Base-by-base conservation (phyloP, 2,888 invertebrate genomes). In the Oscheius sp. region DNA sequence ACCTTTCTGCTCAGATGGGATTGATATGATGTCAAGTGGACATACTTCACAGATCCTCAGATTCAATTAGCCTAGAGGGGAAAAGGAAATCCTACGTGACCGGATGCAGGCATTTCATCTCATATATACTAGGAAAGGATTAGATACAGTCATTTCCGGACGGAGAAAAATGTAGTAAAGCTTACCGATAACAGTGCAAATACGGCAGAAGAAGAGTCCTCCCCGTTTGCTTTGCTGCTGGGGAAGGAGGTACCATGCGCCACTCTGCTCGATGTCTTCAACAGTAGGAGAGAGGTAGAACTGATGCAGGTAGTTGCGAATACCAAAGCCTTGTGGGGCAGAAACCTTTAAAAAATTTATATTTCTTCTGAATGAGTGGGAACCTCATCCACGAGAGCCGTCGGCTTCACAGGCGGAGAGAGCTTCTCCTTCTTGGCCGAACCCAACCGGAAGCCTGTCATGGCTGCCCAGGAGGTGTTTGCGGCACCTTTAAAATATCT, bases 251-350 rank as follows among this genome's bases (percentile, higher is more conserved):
- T 87, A 87, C 84, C 85, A 85, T 69, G 83, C 80, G 41, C 76
- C 80, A 27, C 76, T 77, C 25, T 77, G 78, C 49, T 86, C 86
- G 41, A 85, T 63, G 29, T 85, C 86, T 56, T 85, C 85, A 23
- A 77, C 79, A 52, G 86, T 83, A 18, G 87, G 85, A 16, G 85
- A 85, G 59, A 82, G 79, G 74, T 87, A 87, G 78, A 87, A 87
- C 64, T 88, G 83, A 71, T 87, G 85, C 45, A 87, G 74, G 69
- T 87, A 88, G 74, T 80, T 83, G 71, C 83, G 83, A 74, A 87
- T 85, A 41, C 87, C 87, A 75, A 88, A 87, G 61, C 79, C 80
- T 13, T 76, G 74, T 52, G 80, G 76, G 23, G 77, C 82, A 68
- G 76, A 76, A 27, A 80, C 82, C 81, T 80, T n/a, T n/a, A n/a